Conservation (phyloP, 2,797 vertebrate genomes). For the Enteromius trimaculatus region DNA sequence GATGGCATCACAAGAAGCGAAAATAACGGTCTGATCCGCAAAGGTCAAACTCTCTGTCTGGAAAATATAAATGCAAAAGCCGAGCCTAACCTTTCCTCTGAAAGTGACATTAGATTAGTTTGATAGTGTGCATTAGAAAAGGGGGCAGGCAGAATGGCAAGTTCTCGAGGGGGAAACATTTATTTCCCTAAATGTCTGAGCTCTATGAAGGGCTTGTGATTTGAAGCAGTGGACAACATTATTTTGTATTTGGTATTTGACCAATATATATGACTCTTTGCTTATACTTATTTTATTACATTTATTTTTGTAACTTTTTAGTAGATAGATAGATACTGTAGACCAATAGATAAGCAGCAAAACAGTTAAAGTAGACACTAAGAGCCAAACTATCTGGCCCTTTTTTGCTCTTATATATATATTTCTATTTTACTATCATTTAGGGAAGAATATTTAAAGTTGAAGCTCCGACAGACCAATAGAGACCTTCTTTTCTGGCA, state of each 20-base stretch:
- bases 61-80: slow-evolving; percentile 76
- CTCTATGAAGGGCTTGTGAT: slow-evolving; percentile 64
- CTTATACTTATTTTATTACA: no score
- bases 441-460: slow-evolving; percentile 62
- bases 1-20: slow-evolving; percentile 61
- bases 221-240: slow-evolving; percentile 20
- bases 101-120: slow-evolving; percentile 79
- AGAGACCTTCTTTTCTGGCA: slow-evolving; percentile 66
- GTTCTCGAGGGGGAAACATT: slow-evolving; percentile 63
- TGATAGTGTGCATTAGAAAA: slow-evolving; percentile 64
- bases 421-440: slow-evolving; percentile 5
- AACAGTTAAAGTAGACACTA: neutral
- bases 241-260: neutral
- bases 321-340: neutral
- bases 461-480: slow-evolving; percentile 63
- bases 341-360: neutral
- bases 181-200: slow-evolving; percentile 73
- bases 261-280: neutral
- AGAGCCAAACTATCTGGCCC: neutral
- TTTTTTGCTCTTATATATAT: slow-evolving; percentile 37
- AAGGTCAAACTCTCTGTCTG: slow-evolving; percentile 75
- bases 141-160: slow-evolving; percentile 28
- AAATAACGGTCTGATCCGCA: slow-evolving; percentile 68
- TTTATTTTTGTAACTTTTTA: neutral
- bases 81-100: slow-evolving; percentile 79